These are phyloP conservation scores for Enteromius argenteus DNA, from an alignment of 2,797 vertebrate genomes.

Conservation along the genomic window DNA sequence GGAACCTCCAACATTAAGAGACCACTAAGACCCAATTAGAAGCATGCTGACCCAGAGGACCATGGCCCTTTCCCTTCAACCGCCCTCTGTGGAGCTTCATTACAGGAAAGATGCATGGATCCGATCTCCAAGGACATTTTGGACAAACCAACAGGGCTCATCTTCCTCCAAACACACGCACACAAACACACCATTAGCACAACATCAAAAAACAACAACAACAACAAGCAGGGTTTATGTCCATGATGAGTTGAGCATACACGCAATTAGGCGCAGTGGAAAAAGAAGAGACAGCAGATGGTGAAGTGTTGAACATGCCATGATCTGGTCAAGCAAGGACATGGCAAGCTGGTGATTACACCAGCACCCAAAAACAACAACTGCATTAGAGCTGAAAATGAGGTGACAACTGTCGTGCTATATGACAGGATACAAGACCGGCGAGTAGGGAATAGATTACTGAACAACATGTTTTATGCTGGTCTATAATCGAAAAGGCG, in stretches of 20 bases:
- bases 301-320: constrained; percentile 52
- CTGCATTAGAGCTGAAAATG: constrained; percentile 66
- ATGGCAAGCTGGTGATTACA: constrained; percentile 62
- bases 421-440: constrained; percentile 10
- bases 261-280: constrained; percentile 69
- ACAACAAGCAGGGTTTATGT: constrained; percentile 51
- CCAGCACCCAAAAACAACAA: constrained; percentile 64
- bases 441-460: background rate
- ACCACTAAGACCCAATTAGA: constrained; percentile 78
- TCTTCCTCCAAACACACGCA: constrained; percentile 51
- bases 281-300: constrained; percentile 57
- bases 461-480: constrained; percentile 11
- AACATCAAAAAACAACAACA: constrained; percentile 54
- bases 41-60: constrained; percentile 71
- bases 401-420: constrained; percentile 16
- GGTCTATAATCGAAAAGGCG: constrained; percentile 11
- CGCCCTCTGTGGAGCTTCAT: constrained; percentile 74
- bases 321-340: constrained; percentile 45
- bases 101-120: constrained; percentile 72
- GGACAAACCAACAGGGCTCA: constrained; percentile 68
- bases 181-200: constrained; percentile 60
- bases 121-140: constrained; percentile 73
- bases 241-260: constrained; percentile 50
- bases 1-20: constrained; percentile 68
- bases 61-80: constrained; percentile 49